Base-by-base conservation (phyloP, 2,797 vertebrate species). In the Aeoliscus strigatus region DNA sequence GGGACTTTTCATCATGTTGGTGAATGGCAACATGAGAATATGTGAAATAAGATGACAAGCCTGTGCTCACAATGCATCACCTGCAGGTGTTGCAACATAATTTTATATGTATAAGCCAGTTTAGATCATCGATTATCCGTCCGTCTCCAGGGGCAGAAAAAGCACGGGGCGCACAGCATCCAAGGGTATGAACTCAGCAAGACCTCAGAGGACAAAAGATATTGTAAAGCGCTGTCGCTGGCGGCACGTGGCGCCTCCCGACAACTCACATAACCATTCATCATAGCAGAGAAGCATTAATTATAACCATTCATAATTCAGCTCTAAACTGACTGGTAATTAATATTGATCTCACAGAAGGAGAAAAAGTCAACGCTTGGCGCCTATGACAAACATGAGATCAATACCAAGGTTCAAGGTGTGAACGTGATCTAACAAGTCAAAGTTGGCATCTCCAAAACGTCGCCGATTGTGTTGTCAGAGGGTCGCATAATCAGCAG, bases 281-380 rank as follows among this genome's bases (percentile, higher is more conserved):
- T 80, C 63, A 79, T 34, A 45, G 12, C 11, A 38, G 30, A 40
- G 26, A 40, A 42, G 18, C 53, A 69, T 77, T 76, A 67, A 80
- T 75, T 77, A 68, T 8, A 57, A 54, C 26, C 53, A 51, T 63
- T 73, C 39, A 72, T 79, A 73, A 81, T 76, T 54, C 54, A 66
- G 47, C 27, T 31, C 39, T 33, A 60, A 69, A 51, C 24, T 47
- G 67, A 71, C 70, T 54, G 27, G 35, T 43, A 65, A 53, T 72
- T 44, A 66, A 77, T 60, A 70, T 57, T 50, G 64, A 80, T 75
- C 39, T 35, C 15, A 16, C n/a, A 9, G 6, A 42, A 35, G 42
- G n/a, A 9, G 27, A 54, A 35, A 35, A 2, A 30, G 17, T 25
- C 10, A 14, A 57, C 37, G 14, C 39, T 39, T 45, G 41, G 9